Percentiles rank a stretch among this genome's conserved stretches.
Conservation (phyloP, 2,797 vertebrate species). For the Catamblyrhynchus diadema region DNA sequence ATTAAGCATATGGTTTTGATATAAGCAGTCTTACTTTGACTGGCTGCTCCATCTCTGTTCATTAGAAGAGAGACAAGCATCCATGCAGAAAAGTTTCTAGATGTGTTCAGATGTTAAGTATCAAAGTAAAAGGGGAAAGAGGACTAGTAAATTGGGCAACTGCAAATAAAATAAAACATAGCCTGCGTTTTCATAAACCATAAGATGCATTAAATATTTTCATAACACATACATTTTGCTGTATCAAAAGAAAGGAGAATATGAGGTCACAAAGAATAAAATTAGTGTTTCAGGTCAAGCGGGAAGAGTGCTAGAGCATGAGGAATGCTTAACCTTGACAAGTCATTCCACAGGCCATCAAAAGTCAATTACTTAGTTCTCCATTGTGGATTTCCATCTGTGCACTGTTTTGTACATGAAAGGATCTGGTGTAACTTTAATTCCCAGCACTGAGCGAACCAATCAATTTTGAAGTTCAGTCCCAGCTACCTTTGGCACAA, state of each 20-base stretch:
- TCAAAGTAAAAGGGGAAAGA: background rate
- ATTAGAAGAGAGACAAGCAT: background rate
- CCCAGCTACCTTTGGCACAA: background rate
- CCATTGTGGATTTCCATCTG: background rate
- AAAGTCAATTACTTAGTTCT: background rate
- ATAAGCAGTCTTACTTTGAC: background rate
- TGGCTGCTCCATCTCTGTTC: background rate
- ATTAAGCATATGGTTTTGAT: background rate
- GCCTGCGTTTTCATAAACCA: background rate
- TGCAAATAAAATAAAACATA: background rate
- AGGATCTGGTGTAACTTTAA: background rate
- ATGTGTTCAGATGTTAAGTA: background rate
- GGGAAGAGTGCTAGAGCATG: background rate
- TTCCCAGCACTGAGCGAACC: background rate
- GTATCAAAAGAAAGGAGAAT: background rate
- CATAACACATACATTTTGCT: background rate
- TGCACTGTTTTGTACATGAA: background rate
- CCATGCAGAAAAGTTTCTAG: background rate
- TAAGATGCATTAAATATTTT: background rate
- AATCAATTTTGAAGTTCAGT: background rate
- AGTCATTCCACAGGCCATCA: background rate
- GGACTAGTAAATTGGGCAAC: background rate
- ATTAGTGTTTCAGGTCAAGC: background rate
- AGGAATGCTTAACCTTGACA: background rate
- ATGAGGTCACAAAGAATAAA: background rate